Evolutionary conservation across 1,140 invertebrate species (phyloP).

Genomic region (Parasteatoda tepidariorum): DNA sequence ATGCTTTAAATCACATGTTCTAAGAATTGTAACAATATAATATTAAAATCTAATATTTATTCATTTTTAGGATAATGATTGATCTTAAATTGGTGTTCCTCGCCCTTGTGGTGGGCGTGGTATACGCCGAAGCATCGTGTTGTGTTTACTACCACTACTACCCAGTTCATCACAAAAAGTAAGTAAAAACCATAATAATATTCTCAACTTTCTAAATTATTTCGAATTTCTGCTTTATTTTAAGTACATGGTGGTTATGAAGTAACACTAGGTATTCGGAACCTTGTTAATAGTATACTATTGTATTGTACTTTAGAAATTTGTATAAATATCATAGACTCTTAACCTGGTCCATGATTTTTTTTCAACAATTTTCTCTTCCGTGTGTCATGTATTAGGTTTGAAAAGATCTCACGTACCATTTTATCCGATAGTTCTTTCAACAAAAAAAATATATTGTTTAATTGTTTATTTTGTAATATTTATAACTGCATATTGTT

Average conservation of each 20-base stretch:
- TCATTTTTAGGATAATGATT: constrained; percentile 29
- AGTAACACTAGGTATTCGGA: not conserved
- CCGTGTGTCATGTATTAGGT: too few species aligned
- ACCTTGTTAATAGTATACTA: not conserved
- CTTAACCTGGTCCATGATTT: too few species aligned
- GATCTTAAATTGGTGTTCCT: constrained; percentile 40
- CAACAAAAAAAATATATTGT: too few species aligned
- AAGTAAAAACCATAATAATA: not conserved
- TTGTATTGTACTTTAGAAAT: not conserved
- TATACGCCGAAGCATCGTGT: constrained; percentile 29
- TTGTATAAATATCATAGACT: not conserved
- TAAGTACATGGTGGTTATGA: not conserved
- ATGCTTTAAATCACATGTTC: too few species aligned
- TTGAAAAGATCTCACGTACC: too few species aligned
- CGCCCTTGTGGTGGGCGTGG: constrained; percentile 15
- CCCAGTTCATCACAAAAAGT: constrained; percentile 43
- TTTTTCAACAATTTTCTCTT: too few species aligned
- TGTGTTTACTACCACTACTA: constrained; percentile 52
- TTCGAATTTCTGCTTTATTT: not conserved
- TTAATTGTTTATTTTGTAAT: too few species aligned
- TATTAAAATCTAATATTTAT: not conserved
- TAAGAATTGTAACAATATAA: too few species aligned
- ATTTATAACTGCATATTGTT: too few species aligned
- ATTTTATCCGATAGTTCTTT: too few species aligned
- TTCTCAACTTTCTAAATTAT: not conserved